These are phyloP conservation scores for Amphipoea lucens DNA, from an alignment of 2,888 invertebrate species.

Conservation along the genomic window DNA sequence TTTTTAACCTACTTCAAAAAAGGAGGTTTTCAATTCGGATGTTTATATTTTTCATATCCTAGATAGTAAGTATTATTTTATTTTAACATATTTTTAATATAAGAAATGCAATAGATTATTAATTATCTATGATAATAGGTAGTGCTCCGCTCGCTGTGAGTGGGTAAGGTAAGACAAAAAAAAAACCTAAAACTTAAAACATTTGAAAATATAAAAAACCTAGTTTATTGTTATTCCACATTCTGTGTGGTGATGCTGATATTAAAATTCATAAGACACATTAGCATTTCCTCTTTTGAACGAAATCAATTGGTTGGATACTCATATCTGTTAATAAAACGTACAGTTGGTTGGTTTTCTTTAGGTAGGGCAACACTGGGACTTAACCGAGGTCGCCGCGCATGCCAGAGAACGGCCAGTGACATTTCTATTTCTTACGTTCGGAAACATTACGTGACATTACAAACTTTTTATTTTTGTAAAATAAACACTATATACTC, in stretches of 20 bases:
- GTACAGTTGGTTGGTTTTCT: constrained; percentile 3
- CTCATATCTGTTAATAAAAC: constrained; percentile 5
- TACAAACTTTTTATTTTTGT: constrained; percentile 14
- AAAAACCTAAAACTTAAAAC: neutral
- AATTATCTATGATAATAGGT: neutral
- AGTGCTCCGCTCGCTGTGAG: neutral
- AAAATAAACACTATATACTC: neutral
- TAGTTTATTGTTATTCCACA: neutral
- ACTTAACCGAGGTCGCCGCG: constrained; percentile 47
- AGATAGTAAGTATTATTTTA: neutral
- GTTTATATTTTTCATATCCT: neutral
- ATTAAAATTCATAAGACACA: neutral
- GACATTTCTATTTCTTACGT: constrained; percentile 53
- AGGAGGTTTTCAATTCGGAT: too few species aligned
- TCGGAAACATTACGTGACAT: constrained; percentile 44
- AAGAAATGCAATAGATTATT: neutral
- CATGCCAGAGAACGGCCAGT: constrained; percentile 40
- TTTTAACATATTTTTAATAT: neutral
- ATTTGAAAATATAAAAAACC: too few species aligned
- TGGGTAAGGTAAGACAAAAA: neutral
- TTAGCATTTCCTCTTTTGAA: neutral
- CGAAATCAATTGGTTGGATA: neutral
- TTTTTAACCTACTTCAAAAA: too few species aligned
- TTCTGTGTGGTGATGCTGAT: neutral
- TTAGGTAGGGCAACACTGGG: constrained; percentile 36